phyloP scores from a whole-genome alignment of 2,113 vertebrate species.

The Notothenia coriiceps region DNA sequence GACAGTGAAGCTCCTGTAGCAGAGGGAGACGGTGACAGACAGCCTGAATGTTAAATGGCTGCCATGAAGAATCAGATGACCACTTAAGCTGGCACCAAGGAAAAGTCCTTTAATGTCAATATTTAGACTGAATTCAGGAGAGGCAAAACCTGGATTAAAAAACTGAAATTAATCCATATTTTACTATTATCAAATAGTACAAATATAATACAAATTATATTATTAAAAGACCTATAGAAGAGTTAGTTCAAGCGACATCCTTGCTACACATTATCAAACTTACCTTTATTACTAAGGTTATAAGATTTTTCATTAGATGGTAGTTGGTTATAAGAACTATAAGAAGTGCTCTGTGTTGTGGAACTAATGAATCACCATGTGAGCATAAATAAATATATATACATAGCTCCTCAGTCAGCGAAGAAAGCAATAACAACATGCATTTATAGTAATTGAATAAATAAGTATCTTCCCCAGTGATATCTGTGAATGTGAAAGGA shows the following conservation, averaged over 20 bases:
- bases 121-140: slow-evolving; percentile 39
- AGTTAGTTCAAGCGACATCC: neutral
- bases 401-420: neutral
- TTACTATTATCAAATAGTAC: neutral
- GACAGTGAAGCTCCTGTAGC: slow-evolving; percentile 25
- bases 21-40: slow-evolving; percentile 20
- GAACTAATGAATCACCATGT: neutral
- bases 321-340: too few species aligned
- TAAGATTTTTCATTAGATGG: neutral
- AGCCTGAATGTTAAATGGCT: slow-evolving; percentile 5
- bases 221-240: neutral
- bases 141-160: neutral
- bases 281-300: neutral
- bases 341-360: neutral
- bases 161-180: neutral
- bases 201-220: neutral
- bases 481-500: neutral
- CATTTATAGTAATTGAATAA: neutral
- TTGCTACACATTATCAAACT: neutral
- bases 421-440: neutral
- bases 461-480: neutral
- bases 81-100: too few species aligned
- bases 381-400: neutral
- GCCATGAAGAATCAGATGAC: slow-evolving; percentile 31
- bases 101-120: slow-evolving; percentile 8